Evolutionary conservation across 2,888 invertebrate species (phyloP), one percentile per base, ranked within the genome.

Genomic region (Myopa tessellatipennis): DNA sequence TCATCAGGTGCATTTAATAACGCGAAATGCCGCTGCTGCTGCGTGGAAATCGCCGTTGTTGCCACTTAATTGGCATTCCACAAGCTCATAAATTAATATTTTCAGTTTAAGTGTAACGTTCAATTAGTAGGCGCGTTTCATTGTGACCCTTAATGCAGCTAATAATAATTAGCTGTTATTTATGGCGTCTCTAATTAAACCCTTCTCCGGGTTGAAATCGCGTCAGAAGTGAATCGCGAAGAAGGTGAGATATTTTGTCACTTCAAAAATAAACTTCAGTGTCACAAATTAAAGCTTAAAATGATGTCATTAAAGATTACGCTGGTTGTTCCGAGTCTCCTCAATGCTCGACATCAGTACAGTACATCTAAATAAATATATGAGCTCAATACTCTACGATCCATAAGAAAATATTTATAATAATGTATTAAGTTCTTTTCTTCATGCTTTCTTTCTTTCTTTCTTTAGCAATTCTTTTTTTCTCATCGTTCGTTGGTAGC

Each of bases 1-100:
- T 85, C 87, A 86, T 86, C 87, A 87, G 87, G 87, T 87, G 87
- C 86, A 83, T 85, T 87, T 87, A 86, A 87, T 87, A 63, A 85
- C 86, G 87, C 86, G 86, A 71, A 85, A 82, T 85, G 84, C 81
- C 18, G 73, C 18, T 69, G 61, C 36, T 34, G 61, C 38, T 70
- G 74, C 63, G 18, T 72, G 18, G 40, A 18, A 38, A 55, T 45
- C 50, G 74, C 50, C 36, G 70, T 75, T 40, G 63, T 38, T 67
- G 70, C 40, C 67, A 81, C 77, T 77, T 85, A 86, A 86, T 86
- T 86, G 86, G 84, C 80, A 82, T 83, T 82, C 82, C 81, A 81
- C 80, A 81, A 80, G 81, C 81, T 80, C 85, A 85, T 86, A 86
- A 86, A 86, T 87, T 86, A 82, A 85, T 85, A 84, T 84, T 86